Conservation (phyloP, 2,113 vertebrate genomes). For the Saccopteryx leptura region DNA sequence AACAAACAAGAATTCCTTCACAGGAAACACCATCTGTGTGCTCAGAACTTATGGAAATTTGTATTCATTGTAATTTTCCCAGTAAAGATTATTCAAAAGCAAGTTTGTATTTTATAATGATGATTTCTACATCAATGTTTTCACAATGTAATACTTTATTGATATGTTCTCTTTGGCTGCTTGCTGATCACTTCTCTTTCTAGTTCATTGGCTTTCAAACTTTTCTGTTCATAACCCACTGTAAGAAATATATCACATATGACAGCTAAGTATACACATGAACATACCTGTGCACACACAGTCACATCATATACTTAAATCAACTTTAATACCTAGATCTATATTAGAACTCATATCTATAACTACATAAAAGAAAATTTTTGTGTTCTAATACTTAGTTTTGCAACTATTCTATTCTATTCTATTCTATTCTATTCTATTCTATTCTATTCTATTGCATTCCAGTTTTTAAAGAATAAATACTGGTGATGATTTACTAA, state of each 20-base stretch:
- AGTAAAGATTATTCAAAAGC: not conserved
- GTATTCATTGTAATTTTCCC: not conserved
- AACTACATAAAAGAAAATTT: not conserved
- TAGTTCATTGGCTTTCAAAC: not conserved
- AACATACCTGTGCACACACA: not conserved
- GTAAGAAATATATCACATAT: not conserved
- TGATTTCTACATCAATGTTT: not conserved
- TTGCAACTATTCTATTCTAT: not conserved
- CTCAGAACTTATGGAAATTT: not conserved
- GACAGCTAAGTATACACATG: not conserved
- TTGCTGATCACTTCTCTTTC: not conserved
- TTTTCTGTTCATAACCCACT: not conserved
- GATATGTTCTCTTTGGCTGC: not conserved
- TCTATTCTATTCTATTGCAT: no score
- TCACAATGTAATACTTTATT: not conserved
- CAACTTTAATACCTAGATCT: not conserved
- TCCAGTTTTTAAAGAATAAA: not conserved
- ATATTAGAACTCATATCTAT: not conserved
- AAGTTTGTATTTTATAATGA: not conserved
- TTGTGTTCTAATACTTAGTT: not conserved
- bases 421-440: not conserved
- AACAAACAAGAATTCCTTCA: not conserved
- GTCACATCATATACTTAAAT: not conserved
- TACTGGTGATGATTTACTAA: not conserved
- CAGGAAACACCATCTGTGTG: not conserved